Evolutionary conservation across 2,888 invertebrate genomes (phyloP), one percentile per base, ranked within the genome.

Genomic region (Clanis bilineata): DNA sequence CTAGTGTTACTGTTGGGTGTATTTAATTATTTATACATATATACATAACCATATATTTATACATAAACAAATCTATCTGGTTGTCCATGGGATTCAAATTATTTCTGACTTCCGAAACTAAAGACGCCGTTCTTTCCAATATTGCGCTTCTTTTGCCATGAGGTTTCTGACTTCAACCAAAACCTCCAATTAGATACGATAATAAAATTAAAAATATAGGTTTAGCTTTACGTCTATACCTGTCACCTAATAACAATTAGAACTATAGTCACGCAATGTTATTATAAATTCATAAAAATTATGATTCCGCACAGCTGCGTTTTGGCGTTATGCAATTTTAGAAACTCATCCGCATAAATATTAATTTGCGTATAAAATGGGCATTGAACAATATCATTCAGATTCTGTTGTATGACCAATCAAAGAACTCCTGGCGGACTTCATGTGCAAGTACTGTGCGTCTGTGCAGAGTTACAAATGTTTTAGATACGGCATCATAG

Each of bases 311-410:
- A 47, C 56, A 57, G 57, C 60, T 59, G 62, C 59, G 60, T 61
- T 66, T 57, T 55, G 38, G 54, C 56, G 67, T 83, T 83, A 73
- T 69, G 69, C 70, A 81, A 85, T 76, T 73, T 72, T 77, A 82
- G 81, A 82, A 79, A 77, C 58, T 69, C 72, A 74, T 67, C 65
- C 63, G 62, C 65, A 76, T 77, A 73, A 76, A 80, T 79, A 78
- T 78, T 78, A 78, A 80, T 78, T 79, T 77, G 71, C 71, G 71
- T 78, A 71, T 71, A 76, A 75, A 77, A 79, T 78, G 60, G 65
- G 68, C 68, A 72, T 74, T 74, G 72, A 72, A 63, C 28, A 57
- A 56, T 65, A 70, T 74, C 77, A 76, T 77, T 79, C 73, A 72
- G 69, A 70, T 70, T 64, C 61, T 67, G 15, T 18, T 41, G 67